Percentiles rank a stretch among this genome's conserved stretches.
These are phyloP conservation scores for Trypoxylon attenuatum DNA, from an alignment of 2,888 invertebrate genomes.

Conservation along the genomic window DNA sequence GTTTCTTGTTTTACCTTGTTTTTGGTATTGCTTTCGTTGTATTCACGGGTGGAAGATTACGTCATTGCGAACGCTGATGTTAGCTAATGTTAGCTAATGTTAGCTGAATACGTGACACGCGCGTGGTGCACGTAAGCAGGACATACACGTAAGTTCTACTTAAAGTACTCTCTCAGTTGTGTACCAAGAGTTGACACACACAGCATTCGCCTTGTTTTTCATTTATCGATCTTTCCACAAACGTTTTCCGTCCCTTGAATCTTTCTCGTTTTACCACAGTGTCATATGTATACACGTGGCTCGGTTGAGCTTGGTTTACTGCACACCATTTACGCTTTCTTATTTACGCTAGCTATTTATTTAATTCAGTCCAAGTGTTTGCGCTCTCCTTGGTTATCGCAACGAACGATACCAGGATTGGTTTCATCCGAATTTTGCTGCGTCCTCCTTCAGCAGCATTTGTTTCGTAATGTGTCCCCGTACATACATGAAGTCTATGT, in stretches of 20 bases:
- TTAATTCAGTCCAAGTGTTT: not conserved
- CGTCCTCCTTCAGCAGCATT: not conserved
- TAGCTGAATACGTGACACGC: not conserved
- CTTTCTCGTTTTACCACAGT: no score
- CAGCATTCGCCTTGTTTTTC: conserved; percentile 4
- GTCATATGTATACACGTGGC: no score
- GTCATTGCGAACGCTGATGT: conserved; percentile 9
- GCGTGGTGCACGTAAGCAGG: not conserved
- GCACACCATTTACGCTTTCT: conserved; percentile 6
- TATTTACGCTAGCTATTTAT: not conserved
- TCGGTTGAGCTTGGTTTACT: conserved; percentile 19
- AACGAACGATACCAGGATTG: no score
- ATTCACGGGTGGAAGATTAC: conserved; percentile 69
- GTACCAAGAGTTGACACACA: no score
- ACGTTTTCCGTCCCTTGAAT: no score
- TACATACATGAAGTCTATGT: conserved; percentile 11
- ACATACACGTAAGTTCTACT: not conserved
- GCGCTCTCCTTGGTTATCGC: not conserved
- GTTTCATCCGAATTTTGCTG: conserved; percentile 6
- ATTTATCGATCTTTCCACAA: not conserved
- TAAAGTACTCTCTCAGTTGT: not conserved
- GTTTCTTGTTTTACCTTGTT: conserved; percentile 66
- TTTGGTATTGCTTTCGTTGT: conserved; percentile 74
- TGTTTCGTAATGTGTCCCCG: not conserved
- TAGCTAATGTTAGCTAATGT: no score